Percentiles rank a stretch among this genome's conserved stretches.
These are phyloP conservation scores for Nannoperca obscura DNA, from an alignment of 2,797 vertebrate species.

Conservation along the genomic window DNA sequence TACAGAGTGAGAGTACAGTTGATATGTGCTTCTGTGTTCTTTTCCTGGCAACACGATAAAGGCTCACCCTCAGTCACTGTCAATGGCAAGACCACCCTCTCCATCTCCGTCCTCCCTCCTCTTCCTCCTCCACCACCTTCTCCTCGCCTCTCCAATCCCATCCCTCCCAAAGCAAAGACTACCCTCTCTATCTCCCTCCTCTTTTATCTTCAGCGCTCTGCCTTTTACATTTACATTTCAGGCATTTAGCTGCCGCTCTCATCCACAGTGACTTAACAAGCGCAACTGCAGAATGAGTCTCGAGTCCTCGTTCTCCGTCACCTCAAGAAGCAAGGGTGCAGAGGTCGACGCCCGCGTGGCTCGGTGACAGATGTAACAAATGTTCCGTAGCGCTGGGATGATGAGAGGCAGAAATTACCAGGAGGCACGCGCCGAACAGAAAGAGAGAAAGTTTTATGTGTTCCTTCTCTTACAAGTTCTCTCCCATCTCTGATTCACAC, in stretches of 20 bases:
- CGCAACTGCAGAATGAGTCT: slow-evolving; percentile 14
- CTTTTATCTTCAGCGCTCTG: slow-evolving; percentile 41
- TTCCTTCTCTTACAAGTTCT: slow-evolving; percentile 3
- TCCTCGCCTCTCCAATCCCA: slow-evolving; percentile 28
- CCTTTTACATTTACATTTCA: slow-evolving; percentile 52
- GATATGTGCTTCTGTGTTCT: slow-evolving; percentile 70
- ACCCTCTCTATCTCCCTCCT: slow-evolving; percentile 43
- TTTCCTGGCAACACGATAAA: slow-evolving; percentile 74
- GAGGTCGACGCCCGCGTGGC: slow-evolving; percentile 14
- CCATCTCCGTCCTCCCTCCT: slow-evolving; percentile 41
- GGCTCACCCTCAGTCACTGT: slow-evolving; percentile 68
- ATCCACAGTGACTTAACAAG: slow-evolving; percentile 45
- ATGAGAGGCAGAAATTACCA: slow-evolving; percentile 4
- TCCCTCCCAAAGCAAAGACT: slow-evolving; percentile 53
- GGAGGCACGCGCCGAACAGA: neutral
- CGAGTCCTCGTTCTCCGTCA: neutral
- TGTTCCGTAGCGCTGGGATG: slow-evolving; percentile 13
- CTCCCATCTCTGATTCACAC: slow-evolving; percentile 37
- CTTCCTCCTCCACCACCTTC: neutral
- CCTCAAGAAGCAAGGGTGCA: slow-evolving; percentile 2
- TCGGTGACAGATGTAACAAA: slow-evolving; percentile 52
- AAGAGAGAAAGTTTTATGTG: slow-evolving; percentile 16
- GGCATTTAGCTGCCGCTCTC: slow-evolving; percentile 47
- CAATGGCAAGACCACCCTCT: slow-evolving; percentile 68
- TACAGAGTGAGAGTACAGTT: slow-evolving; percentile 53